Percentiles rank a stretch among this genome's conserved stretches.
phyloP scores from a whole-genome alignment of 1,140 invertebrate species.

The Drosophila mayri region DNA sequence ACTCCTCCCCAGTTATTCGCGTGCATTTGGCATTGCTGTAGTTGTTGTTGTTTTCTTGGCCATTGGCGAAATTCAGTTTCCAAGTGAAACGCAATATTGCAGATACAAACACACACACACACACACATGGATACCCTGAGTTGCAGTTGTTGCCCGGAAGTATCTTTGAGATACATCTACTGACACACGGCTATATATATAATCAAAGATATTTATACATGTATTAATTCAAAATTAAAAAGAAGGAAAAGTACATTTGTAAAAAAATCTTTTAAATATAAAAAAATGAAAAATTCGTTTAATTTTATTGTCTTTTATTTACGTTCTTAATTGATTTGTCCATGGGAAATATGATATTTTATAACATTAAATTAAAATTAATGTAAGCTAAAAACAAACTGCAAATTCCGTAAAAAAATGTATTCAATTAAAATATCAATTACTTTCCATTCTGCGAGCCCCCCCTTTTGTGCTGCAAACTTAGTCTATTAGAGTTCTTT shows the following conservation, averaged over 20 bases:
- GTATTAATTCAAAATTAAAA: background rate
- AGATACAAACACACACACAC: background rate
- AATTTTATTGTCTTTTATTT: background rate
- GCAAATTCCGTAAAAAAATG: background rate
- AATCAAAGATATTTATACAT: background rate
- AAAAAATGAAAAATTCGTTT: background rate
- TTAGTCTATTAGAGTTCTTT: slow-evolving; percentile 5
- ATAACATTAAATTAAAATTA: no score
- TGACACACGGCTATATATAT: background rate
- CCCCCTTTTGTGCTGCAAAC: slow-evolving; percentile 1
- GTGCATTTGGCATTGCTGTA: slow-evolving; percentile 14
- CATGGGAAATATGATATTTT: background rate
- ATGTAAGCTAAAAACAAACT: no score
- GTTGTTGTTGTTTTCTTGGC: slow-evolving; percentile 9
- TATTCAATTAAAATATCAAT: slow-evolving; percentile 9
- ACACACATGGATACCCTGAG: background rate
- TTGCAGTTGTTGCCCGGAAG: background rate
- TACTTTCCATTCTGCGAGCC: background rate
- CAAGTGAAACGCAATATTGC: slow-evolving; percentile 25
- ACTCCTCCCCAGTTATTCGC: background rate
- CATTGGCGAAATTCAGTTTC: slow-evolving; percentile 34
- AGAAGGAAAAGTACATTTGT: background rate
- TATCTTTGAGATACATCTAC: slow-evolving; percentile 1
- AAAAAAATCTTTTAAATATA: no score
- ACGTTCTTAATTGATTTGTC: background rate